Conservation (phyloP, 2,797 vertebrate genomes). For the Chaenodraco wilsoni region DNA sequence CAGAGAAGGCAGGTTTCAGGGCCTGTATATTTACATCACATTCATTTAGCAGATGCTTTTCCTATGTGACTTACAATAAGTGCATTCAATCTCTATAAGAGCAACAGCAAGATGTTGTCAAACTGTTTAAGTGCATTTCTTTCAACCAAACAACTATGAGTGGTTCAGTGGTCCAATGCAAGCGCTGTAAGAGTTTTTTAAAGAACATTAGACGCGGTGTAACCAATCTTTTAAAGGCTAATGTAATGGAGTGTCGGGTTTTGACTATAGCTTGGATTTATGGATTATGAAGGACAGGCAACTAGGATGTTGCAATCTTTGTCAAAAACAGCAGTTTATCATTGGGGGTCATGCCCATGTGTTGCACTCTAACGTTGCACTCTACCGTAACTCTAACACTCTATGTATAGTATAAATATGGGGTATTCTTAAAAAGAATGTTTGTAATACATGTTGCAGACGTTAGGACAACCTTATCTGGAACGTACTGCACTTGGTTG, state of each 20-base stretch:
- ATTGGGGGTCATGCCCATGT: not conserved
- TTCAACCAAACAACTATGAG: not conserved
- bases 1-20: not conserved
- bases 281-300: not conserved
- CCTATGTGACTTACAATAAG: not conserved
- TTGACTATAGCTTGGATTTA: not conserved
- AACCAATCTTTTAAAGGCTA: not conserved
- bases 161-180: too few species aligned
- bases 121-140: not conserved
- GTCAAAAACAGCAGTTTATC: not conserved
- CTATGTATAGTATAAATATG: not conserved
- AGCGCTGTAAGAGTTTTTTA: not conserved
- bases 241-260: not conserved
- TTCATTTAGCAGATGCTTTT: conserved; percentile 18
- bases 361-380: not conserved
- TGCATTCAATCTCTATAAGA: conserved; percentile 1
- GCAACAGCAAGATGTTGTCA: not conserved
- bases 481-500: not conserved
- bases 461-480: not conserved
- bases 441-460: not conserved
- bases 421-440: not conserved
- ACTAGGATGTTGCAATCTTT: not conserved
- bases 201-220: not conserved
- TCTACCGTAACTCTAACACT: not conserved
- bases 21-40: conserved; percentile 1